Conservation (phyloP, 1,140 invertebrate species). For the Mycetomoellerius zeteki region DNA sequence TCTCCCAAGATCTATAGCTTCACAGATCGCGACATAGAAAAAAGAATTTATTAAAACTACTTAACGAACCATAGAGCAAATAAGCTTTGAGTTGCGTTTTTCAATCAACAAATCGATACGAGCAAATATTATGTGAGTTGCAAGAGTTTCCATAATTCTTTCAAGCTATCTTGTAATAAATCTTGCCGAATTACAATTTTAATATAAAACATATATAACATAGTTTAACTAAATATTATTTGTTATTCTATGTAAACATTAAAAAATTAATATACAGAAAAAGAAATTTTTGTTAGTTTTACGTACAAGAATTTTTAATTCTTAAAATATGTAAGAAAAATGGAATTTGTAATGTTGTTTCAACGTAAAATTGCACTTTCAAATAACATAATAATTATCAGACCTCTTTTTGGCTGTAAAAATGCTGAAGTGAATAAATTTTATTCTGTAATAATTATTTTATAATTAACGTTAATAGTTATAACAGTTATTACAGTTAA, state of each 20-base stretch:
- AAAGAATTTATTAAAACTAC: neutral
- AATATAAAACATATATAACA: neutral
- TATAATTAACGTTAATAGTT: neutral
- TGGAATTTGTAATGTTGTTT: neutral
- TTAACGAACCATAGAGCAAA: neutral
- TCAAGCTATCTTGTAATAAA: neutral
- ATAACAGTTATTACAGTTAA: neutral
- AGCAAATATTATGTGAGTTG: slow-evolving; percentile 11
- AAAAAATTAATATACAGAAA: no score
- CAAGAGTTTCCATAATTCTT: neutral
- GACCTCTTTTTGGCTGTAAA: neutral
- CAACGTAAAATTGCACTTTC: neutral
- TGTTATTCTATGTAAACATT: neutral
- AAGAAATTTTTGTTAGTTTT: neutral
- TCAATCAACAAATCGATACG: no score
- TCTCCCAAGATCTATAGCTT: slow-evolving; percentile 5
- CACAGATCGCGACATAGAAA: neutral
- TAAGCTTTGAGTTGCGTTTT: neutral
- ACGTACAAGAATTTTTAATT: neutral
- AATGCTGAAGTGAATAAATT: no score
- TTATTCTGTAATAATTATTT: no score
- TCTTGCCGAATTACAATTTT: neutral
- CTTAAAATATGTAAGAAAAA: neutral
- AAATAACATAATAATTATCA: neutral
- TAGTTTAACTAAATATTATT: neutral